Conservation (phyloP, 1,140 invertebrate species). For the Apis laboriosa region DNA sequence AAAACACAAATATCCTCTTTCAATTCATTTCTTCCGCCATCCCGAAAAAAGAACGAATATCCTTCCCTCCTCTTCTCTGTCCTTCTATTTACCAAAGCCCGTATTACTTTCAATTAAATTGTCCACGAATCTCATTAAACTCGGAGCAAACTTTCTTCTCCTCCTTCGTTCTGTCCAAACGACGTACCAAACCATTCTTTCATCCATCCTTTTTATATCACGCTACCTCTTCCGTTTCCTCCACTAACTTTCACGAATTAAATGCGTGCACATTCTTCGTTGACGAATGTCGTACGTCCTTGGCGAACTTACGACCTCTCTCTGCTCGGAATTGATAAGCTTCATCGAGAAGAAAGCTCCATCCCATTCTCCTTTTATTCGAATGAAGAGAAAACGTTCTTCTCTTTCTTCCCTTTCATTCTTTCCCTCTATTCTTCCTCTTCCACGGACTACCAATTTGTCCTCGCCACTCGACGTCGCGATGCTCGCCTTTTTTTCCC, state of each 20-base stretch:
- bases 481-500: slow-evolving; percentile 15
- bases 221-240: not conserved
- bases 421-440: not conserved
- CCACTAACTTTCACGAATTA: not conserved
- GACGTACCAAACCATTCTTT: not conserved
- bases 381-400: not conserved
- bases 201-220: not conserved
- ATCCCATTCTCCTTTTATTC: slow-evolving; percentile 18
- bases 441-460: slow-evolving; percentile 47
- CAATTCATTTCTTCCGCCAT: slow-evolving; percentile 12
- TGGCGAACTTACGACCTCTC: not conserved
- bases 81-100: slow-evolving; percentile 17
- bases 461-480: slow-evolving; percentile 25
- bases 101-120: slow-evolving; percentile 51
- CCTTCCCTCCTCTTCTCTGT: not conserved
- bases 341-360: slow-evolving; percentile 15
- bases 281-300: not conserved
- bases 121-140: slow-evolving; percentile 48
- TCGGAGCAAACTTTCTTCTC: slow-evolving; percentile 31
- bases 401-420: not conserved
- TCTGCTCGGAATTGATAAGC: slow-evolving; percentile 49
- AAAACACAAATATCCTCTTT: slow-evolving; percentile 23
- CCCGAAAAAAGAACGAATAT: not conserved
- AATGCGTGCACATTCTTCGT: not conserved
- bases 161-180: not conserved